A percentile compares a stretch with the other conserved stretches of the same genome.
phyloP scores from a whole-genome alignment of 2,113 vertebrate species.

The Quiscalus mexicanus region DNA sequence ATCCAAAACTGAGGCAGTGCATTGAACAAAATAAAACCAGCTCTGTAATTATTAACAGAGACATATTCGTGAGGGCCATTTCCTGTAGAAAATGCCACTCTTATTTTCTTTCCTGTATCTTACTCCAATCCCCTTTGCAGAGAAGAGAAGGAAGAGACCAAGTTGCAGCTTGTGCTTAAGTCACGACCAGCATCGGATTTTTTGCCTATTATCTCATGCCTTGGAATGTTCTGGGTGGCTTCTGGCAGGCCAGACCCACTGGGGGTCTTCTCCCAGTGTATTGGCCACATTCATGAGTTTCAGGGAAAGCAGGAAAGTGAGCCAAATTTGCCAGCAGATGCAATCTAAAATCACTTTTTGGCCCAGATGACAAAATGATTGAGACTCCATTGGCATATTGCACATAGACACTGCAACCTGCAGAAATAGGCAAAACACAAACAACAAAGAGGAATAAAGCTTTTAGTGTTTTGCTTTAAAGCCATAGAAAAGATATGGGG shows the following conservation, averaged over 20 bases:
- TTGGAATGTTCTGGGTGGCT: background rate
- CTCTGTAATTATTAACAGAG: constrained; percentile 58
- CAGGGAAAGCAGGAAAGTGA: background rate
- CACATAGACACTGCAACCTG: background rate
- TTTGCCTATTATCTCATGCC: rapidly evolving
- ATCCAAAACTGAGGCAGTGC: constrained; percentile 39
- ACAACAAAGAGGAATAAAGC: background rate
- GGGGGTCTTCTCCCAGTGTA: background rate
- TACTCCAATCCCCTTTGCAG: background rate
- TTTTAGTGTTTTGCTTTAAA: background rate
- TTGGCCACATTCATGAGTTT: background rate
- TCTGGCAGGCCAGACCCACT: background rate
- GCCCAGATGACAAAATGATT: background rate
- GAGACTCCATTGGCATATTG: background rate
- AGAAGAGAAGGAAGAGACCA: background rate
- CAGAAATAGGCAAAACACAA: background rate
- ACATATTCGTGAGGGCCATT: background rate
- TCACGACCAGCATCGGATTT: background rate
- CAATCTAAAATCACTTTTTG: background rate
- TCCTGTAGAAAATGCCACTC: constrained; percentile 38
- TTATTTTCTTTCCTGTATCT: constrained; percentile 27
- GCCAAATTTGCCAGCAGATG: background rate
- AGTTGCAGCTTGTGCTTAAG: background rate
- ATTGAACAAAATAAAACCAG: constrained; percentile 45
- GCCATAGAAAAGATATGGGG: background rate